Evolutionary conservation across 2,797 vertebrate genomes (phyloP).

Genomic region (Gobio occitaniae): DNA sequence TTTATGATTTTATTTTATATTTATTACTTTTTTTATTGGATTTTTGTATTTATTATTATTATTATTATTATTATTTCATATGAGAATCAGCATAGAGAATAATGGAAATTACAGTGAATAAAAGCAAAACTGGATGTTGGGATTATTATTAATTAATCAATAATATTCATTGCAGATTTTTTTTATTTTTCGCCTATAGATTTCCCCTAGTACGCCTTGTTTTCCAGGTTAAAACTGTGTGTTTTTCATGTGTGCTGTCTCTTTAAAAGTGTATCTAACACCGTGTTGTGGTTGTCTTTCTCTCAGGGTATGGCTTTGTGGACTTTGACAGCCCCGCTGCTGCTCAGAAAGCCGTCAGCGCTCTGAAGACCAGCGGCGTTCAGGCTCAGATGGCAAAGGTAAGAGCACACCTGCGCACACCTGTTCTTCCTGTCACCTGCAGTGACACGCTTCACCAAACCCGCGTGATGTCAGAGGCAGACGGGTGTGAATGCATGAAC

Average conservation of each 20-base stretch:
- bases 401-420: conserved; percentile 71
- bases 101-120: too few species aligned
- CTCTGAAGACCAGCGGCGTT: conserved; percentile 93
- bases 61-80: too few species aligned
- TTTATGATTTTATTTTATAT: too few species aligned
- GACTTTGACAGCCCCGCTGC: conserved; percentile 97
- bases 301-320: conserved; percentile 96
- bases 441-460: not conserved
- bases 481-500: not conserved
- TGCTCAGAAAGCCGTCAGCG: conserved; percentile 96
- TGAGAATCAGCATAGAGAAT: too few species aligned
- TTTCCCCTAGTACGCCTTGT: not conserved
- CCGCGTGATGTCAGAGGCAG: conserved; percentile 4
- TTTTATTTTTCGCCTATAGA: not conserved
- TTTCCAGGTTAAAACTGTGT: conserved; percentile 53
- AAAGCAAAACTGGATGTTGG: too few species aligned
- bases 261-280: conserved; percentile 44
- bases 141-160: too few species aligned
- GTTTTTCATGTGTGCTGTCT: conserved; percentile 26
- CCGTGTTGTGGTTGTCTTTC: conserved; percentile 50
- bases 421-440: conserved; percentile 43
- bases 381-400: conserved; percentile 99
- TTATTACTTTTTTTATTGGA: too few species aligned
- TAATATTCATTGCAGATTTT: not conserved
- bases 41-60: too few species aligned